Evolutionary conservation across 2,888 invertebrate species (phyloP).

Genomic region (Trilocha varians): DNA sequence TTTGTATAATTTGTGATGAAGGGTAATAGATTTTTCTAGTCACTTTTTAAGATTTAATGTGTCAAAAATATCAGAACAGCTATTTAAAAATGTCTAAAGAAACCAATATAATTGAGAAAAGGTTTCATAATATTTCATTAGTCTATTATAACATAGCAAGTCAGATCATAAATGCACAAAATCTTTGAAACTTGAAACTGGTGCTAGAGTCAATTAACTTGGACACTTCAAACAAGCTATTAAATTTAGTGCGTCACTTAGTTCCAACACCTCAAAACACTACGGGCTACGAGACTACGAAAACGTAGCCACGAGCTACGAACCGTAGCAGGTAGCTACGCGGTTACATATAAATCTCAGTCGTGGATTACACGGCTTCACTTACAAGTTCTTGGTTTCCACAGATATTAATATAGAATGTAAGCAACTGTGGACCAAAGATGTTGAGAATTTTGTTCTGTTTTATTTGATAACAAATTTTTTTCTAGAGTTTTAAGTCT

Average conservation of each 20-base stretch:
- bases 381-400: slow-evolving; percentile 52
- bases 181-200: too few species aligned
- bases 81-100: too few species aligned
- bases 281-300: slow-evolving; percentile 8
- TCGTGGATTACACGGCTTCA: slow-evolving; percentile 50
- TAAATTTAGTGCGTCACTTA: background rate
- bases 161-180: too few species aligned
- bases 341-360: slow-evolving; percentile 53
- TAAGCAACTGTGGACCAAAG: background rate
- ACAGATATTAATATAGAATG: slow-evolving; percentile 41
- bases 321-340: slow-evolving; percentile 48
- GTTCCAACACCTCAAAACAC: background rate
- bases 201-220: background rate
- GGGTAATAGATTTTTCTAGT: too few species aligned
- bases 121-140: too few species aligned
- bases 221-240: background rate
- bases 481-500: too few species aligned
- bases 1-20: too few species aligned
- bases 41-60: too few species aligned
- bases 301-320: slow-evolving; percentile 28
- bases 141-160: too few species aligned
- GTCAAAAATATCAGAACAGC: too few species aligned
- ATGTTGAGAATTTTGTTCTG: background rate
- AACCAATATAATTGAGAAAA: too few species aligned
- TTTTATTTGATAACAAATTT: background rate